phyloP scores from a whole-genome alignment of 2,113 vertebrate genomes.

The Montifringilla adamsi region DNA sequence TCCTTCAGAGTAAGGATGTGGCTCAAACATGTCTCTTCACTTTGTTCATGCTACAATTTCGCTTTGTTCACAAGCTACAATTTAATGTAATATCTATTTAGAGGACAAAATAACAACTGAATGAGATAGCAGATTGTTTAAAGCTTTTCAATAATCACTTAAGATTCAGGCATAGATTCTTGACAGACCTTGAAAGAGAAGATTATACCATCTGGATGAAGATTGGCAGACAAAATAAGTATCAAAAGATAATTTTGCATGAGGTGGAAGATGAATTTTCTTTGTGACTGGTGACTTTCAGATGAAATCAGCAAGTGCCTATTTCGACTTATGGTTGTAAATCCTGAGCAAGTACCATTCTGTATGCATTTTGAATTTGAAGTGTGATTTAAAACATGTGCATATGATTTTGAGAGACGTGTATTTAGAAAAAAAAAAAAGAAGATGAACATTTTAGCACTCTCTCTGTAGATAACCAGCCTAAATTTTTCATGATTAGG shows the following conservation, averaged over 20 bases:
- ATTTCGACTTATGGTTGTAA: neutral
- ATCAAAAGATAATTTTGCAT: neutral
- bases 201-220: neutral
- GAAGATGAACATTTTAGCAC: neutral
- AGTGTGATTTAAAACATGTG: neutral
- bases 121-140: neutral
- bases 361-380: neutral
- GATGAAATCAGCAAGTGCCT: neutral
- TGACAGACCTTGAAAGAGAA: neutral
- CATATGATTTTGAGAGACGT: neutral
- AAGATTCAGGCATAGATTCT: neutral
- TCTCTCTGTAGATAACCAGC: neutral
- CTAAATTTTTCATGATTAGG: neutral
- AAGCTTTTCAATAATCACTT: neutral
- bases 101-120: neutral
- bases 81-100: neutral
- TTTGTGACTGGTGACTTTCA: neutral
- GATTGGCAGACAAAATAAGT: neutral
- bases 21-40: neutral
- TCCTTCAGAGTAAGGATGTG: neutral
- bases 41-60: neutral
- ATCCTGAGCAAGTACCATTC: neutral
- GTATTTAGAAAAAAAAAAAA: neutral
- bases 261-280: neutral
- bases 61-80: neutral